Evolutionary conservation across 2,888 invertebrate genomes (phyloP).

Genomic region (Tuberolachnus salignus): DNA sequence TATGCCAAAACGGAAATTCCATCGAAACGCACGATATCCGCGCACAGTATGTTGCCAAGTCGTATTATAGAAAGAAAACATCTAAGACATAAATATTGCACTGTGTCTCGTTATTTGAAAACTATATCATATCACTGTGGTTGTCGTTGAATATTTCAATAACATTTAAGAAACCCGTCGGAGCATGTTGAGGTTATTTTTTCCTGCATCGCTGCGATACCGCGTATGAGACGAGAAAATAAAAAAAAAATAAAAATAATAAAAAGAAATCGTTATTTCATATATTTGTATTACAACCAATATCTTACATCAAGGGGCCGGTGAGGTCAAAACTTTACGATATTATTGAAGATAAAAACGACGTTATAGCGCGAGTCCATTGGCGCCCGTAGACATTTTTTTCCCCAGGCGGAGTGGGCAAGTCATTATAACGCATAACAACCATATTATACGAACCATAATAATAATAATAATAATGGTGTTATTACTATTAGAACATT

Average conservation of each 20-base stretch:
- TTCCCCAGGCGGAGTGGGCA: too few species aligned
- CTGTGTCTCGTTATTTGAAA: slow-evolving; percentile 14
- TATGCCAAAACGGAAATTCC: not conserved
- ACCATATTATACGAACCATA: too few species aligned
- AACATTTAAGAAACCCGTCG: not conserved
- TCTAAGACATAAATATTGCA: not conserved
- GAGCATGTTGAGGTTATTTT: not conserved
- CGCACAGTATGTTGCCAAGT: not conserved
- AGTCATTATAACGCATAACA: too few species aligned
- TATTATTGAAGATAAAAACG: too few species aligned
- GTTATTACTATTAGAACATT: too few species aligned
- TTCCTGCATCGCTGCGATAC: not conserved
- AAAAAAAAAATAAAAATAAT: too few species aligned
- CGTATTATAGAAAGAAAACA: not conserved
- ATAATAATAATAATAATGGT: too few species aligned
- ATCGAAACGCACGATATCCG: not conserved
- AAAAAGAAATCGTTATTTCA: not conserved
- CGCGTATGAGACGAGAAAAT: not conserved
- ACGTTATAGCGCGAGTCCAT: too few species aligned
- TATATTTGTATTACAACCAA: not conserved
- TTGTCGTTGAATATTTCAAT: slow-evolving; percentile 3
- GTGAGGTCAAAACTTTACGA: too few species aligned
- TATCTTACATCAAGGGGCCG: too few species aligned
- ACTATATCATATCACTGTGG: not conserved
- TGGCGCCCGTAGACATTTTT: too few species aligned